Evolutionary conservation across 2,888 invertebrate species (phyloP).

Genomic region (Clitarchus hookeri): DNA sequence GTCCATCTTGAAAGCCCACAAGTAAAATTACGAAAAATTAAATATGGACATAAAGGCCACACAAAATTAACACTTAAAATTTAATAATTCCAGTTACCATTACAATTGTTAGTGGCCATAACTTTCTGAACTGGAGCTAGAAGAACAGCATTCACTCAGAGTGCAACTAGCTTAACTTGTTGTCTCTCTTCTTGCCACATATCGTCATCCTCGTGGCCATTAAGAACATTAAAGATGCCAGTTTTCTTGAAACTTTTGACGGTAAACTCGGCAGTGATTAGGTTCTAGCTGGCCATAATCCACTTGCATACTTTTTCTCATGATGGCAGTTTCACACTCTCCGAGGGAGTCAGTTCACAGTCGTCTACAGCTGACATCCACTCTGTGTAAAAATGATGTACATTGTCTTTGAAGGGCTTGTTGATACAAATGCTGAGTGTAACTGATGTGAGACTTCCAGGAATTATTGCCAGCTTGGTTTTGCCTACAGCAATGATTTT

Average conservation of each 20-base stretch:
- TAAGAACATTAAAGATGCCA: neutral
- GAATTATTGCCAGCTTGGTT: neutral
- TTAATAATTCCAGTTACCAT: too few relatives aligned
- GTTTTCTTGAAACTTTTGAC: neutral
- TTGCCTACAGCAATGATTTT: neutral
- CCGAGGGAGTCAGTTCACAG: neutral
- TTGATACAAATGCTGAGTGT: neutral
- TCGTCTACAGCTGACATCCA: neutral
- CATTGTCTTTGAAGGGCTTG: conserved; percentile 1
- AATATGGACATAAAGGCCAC: too few relatives aligned
- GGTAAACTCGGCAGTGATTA: neutral
- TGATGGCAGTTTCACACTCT: neutral
- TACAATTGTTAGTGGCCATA: too few relatives aligned
- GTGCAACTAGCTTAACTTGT: neutral
- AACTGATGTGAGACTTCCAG: neutral
- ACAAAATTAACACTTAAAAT: too few relatives aligned
- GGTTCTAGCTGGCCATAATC: neutral
- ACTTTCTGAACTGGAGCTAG: too few relatives aligned
- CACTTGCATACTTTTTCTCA: too few relatives aligned
- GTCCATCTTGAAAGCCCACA: too few relatives aligned
- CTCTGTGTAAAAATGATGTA: neutral
- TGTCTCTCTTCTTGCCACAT: neutral
- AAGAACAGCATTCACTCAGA: too few relatives aligned
- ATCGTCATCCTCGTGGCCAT: neutral
- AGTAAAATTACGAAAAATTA: too few relatives aligned